phyloP scores from a whole-genome alignment of 2,113 vertebrate species.

The Grantiella picta region DNA sequence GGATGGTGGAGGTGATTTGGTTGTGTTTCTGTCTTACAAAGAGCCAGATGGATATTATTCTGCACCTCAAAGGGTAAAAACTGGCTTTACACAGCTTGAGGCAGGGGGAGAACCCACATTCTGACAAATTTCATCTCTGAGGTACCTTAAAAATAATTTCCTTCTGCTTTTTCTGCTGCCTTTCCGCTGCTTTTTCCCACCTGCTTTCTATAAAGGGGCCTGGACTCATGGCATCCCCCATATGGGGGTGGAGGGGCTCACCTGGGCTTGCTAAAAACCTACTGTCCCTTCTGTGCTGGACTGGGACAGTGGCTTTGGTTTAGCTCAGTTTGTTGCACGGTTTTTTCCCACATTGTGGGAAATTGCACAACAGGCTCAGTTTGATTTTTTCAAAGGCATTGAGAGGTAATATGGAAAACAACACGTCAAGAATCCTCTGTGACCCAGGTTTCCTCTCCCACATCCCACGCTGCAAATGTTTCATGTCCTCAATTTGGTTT shows the following conservation, averaged over 20 bases:
- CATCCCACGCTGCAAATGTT: slow-evolving; percentile 12
- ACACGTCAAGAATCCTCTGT: background rate
- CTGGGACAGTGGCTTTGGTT: background rate
- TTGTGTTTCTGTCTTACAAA: background rate
- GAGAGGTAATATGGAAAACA: background rate
- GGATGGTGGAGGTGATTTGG: background rate
- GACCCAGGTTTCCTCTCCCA: background rate
- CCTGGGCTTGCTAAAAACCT: background rate
- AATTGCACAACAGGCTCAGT: background rate
- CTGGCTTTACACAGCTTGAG: background rate
- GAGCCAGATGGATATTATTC: background rate
- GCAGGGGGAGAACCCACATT: background rate
- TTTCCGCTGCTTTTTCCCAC: background rate
- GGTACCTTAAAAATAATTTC: background rate
- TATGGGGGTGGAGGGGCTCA: background rate
- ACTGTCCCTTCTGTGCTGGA: background rate
- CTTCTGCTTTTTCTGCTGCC: background rate
- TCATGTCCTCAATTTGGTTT: background rate
- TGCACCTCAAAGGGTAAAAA: background rate
- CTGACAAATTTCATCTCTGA: background rate
- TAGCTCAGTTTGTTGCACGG: background rate
- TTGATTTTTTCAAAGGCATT: background rate
- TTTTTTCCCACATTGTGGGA: background rate
- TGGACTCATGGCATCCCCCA: background rate
- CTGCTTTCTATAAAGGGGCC: background rate